Percentiles rank a stretch among this genome's conserved stretches.
Conservation (phyloP, 1,140 invertebrate genomes). For the Cydia strobilella region DNA sequence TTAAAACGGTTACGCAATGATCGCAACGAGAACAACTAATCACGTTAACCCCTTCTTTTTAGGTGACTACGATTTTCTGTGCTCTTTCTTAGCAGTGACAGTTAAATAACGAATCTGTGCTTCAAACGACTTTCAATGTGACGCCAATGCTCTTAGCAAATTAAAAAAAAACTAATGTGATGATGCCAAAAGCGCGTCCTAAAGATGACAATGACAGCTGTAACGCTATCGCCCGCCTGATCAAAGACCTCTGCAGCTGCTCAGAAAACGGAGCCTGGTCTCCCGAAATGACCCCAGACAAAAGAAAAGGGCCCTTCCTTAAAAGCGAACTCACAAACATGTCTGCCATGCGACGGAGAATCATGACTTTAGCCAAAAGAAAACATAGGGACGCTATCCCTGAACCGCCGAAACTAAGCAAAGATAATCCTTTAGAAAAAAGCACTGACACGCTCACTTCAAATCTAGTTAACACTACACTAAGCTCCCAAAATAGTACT, state of each 20-base stretch:
- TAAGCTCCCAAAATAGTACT: constrained; percentile 66
- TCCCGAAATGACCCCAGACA: constrained; percentile 73
- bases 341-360: constrained; percentile 67
- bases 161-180: constrained; percentile 38
- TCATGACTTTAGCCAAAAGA: constrained; percentile 66
- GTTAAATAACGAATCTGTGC: constrained; percentile 60
- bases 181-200: constrained; percentile 65
- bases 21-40: constrained; percentile 51
- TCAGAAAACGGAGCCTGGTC: constrained; percentile 77
- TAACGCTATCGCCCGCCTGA: constrained; percentile 68
- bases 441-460: constrained; percentile 59
- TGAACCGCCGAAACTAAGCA: constrained; percentile 53
- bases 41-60: constrained; percentile 45
- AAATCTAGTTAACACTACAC: constrained; percentile 62
- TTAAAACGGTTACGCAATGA: constrained; percentile 41
- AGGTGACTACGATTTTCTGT: constrained; percentile 53
- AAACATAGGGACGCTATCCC: constrained; percentile 51
- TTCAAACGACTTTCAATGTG: constrained; percentile 35
- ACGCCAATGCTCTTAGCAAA: constrained; percentile 37
- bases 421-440: constrained; percentile 48
- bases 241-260: constrained; percentile 78
- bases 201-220: constrained; percentile 68
- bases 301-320: constrained; percentile 61
- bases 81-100: constrained; percentile 60
- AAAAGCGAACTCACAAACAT: constrained; percentile 75